phyloP scores from a whole-genome alignment of 2,113 vertebrate genomes.

The Eulemur macaco region DNA sequence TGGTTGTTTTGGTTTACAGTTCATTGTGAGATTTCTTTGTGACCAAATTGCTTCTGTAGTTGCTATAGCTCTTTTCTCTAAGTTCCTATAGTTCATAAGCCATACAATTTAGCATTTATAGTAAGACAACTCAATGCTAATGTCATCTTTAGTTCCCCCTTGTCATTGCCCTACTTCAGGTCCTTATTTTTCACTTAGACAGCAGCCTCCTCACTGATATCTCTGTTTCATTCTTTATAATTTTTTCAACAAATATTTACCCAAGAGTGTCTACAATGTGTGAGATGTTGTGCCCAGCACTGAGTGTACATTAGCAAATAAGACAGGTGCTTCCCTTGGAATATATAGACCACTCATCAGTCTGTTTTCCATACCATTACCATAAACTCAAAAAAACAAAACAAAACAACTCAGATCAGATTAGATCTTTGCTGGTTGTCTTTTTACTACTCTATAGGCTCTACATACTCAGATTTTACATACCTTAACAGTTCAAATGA shows the following conservation, averaged over 20 bases:
- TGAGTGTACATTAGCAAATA: not conserved
- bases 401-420: not conserved
- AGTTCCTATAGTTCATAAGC: not conserved
- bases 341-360: not conserved
- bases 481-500: not conserved
- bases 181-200: not conserved
- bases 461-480: not conserved
- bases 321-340: not conserved
- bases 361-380: not conserved
- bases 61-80: not conserved
- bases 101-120: not conserved
- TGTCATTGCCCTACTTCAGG: not conserved
- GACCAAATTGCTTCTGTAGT: not conserved
- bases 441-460: not conserved
- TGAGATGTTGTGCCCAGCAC: not conserved
- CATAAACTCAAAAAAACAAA: not conserved
- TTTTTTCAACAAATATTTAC: not conserved
- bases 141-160: not conserved
- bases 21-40: not conserved
- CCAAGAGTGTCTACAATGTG: not conserved
- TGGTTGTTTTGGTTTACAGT: not conserved
- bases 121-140: not conserved
- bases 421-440: not conserved
- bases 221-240: not conserved
- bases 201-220: not conserved